A percentile compares a stretch with the other conserved stretches of the same genome.
Conservation (phyloP, 2,888 invertebrate genomes). For the Polydesmus complanatus region DNA sequence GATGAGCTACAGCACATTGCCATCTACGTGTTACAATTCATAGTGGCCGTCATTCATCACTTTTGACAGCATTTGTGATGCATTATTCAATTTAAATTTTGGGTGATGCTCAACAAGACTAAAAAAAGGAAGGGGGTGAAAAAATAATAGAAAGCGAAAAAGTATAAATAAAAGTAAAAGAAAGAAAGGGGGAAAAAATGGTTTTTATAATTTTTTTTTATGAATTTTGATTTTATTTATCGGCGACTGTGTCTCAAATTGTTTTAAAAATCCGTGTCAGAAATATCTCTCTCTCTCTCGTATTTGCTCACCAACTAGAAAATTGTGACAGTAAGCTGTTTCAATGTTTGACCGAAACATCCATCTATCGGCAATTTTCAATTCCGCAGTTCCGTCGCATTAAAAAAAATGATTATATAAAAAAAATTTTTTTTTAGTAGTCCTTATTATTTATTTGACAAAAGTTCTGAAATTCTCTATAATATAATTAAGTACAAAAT, state of each 20-base stretch:
- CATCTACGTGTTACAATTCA: constrained; percentile 10
- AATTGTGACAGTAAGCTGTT: not conserved
- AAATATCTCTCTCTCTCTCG: not conserved
- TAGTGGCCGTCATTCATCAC: constrained; percentile 14
- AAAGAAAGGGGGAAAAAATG: constrained; percentile 4
- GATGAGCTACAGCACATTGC: not conserved
- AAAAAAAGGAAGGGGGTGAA: not conserved
- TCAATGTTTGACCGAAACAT: no score
- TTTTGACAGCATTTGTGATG: constrained; percentile 16
- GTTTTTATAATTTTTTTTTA: not conserved
- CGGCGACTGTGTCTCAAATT: not conserved
- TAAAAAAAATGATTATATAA: no score
- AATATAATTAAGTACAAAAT: no score
- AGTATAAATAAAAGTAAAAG: not conserved
- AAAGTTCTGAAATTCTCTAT: no score
- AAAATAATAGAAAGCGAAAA: not conserved
- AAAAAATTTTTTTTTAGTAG: no score
- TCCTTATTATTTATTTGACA: no score
- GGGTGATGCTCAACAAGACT: not conserved
- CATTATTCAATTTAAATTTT: constrained; percentile 15
- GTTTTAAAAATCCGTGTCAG: not conserved
- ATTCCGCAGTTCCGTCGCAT: no score
- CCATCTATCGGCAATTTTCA: constrained; percentile 1
- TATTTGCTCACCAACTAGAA: not conserved
- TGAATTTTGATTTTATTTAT: not conserved